Conservation (phyloP, 2,888 invertebrate species). For the Agriopis leucophaearia region DNA sequence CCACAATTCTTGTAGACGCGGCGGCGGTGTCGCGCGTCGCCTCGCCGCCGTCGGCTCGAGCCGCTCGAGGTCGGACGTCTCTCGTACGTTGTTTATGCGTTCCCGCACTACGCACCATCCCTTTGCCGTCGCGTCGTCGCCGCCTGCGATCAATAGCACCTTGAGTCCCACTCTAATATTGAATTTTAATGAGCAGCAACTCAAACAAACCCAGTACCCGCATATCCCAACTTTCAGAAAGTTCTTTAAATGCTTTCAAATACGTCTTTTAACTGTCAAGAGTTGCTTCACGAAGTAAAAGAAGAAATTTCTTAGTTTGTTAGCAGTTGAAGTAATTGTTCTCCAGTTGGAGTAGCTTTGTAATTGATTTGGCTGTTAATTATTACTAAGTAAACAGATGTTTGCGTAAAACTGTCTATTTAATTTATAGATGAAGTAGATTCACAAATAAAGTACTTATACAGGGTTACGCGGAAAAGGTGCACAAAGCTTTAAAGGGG, state of each 20-base stretch:
- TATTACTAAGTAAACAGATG: constrained; percentile 26
- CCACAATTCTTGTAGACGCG: constrained; percentile 37
- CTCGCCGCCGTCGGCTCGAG: constrained; percentile 24
- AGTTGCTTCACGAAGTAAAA: constrained; percentile 55
- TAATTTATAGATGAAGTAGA: constrained; percentile 11
- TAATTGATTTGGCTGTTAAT: constrained; percentile 47
- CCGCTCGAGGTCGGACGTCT: constrained; percentile 37
- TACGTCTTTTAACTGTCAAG: constrained; percentile 62
- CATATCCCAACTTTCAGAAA: constrained; percentile 55
- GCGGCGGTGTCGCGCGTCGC: constrained; percentile 20
- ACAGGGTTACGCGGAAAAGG: too few relatives aligned
- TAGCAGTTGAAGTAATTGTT: constrained; percentile 54
- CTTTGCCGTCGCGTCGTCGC: constrained; percentile 53
- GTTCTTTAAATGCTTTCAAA: constrained; percentile 60
- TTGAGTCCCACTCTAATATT: constrained; percentile 59
- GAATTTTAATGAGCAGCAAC: constrained; percentile 73
- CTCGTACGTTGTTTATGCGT: constrained; percentile 57
- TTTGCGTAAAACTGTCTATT: constrained; percentile 24
- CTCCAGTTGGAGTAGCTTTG: constrained; percentile 43
- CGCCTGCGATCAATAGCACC: constrained; percentile 64
- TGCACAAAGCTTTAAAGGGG: too few relatives aligned
- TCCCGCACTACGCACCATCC: constrained; percentile 31
- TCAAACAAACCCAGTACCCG: constrained; percentile 62
- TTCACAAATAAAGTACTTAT: background rate
- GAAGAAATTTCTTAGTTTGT: constrained; percentile 41